A percentile compares a stretch with the other conserved stretches of the same genome.
Evolutionary conservation across 2,888 invertebrate genomes (phyloP).

Genomic region (Cepaea hortensis): DNA sequence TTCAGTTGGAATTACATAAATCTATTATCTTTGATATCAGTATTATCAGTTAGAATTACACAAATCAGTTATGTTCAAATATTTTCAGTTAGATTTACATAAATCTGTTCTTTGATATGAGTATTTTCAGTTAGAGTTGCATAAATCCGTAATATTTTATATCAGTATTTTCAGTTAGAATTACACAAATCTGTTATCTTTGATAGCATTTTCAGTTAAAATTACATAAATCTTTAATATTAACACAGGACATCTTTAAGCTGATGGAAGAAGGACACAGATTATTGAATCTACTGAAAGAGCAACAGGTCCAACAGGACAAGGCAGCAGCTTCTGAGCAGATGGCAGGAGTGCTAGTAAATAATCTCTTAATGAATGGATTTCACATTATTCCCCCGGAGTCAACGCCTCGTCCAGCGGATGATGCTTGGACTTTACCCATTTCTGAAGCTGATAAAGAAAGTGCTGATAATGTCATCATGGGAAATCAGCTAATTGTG

Average conservation of each 20-base stretch:
- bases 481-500: conserved; percentile 12
- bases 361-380: conserved; percentile 36
- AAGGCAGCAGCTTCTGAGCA: conserved; percentile 25
- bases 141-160: too few species aligned
- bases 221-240: not conserved
- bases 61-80: not conserved
- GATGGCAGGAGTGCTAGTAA: conserved; percentile 30
- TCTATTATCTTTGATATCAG: not conserved
- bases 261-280: conserved; percentile 29
- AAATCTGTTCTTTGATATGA: too few species aligned
- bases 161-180: not conserved
- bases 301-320: conserved; percentile 10
- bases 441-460: not conserved
- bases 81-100: too few species aligned
- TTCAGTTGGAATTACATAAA: too few species aligned
- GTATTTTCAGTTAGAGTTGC: not conserved
- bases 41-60: too few species aligned
- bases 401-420: conserved; percentile 8
- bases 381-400: conserved; percentile 42
- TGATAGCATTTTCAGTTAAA: not conserved
- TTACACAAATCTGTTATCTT: too few species aligned
- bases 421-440: not conserved
- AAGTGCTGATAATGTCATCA: not conserved
- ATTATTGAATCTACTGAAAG: conserved; percentile 19
- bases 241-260: conserved; percentile 20